Base-by-base conservation (phyloP, 2,888 invertebrate species). In the Cancer borealis region DNA sequence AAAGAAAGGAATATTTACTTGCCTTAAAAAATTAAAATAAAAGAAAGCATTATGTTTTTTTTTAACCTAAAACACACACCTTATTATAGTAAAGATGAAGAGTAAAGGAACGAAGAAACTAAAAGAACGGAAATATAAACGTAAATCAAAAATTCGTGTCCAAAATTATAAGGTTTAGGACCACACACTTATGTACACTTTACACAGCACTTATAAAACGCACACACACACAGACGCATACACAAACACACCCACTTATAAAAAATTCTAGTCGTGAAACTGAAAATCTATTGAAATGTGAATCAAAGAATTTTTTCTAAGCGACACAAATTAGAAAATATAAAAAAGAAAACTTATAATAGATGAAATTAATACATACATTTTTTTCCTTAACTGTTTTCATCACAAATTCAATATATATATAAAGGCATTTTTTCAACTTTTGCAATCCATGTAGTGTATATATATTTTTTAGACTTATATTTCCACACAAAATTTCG, bases 51-150 rank as follows among this genome's bases (percentile, higher is more conserved):
- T 39, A 39, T 39, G 39, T 39, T 39, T 39, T 39, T 26, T 73
- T 73, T 26, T 73, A 73, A 73, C 73, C 73, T 73, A 73, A 73
- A 5, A 54, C 54, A 73, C 73, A 26, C 73, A 73, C 73, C 73
- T 73, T 73, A 73, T n/a, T 73, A 73, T 39, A 73, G 6, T n/a
- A 73, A 73, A 73, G 73, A 73, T 73, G 73, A 26, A 10, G 73
- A 73, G 73, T 26, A 73, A 5, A 26, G 26, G 26, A n/a, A 26
- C 26, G n/a, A 10, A 26, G 73, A n/a, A 73, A 73, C 73, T 73
- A n/a, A 73, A 4, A 6, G n/a, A 73, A 73, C 10, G 26, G 26
- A 26, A 73, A 73, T 10, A 73, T 6, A 10, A 26, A 73, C n/a
- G n/a, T 26, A 73, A 73, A 73, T 73, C 26, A 54, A 54, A 54